A percentile compares a stretch with the other conserved stretches of the same genome.
phyloP scores from a whole-genome alignment of 2,888 invertebrate species.

The Odontocerum albicorne region DNA sequence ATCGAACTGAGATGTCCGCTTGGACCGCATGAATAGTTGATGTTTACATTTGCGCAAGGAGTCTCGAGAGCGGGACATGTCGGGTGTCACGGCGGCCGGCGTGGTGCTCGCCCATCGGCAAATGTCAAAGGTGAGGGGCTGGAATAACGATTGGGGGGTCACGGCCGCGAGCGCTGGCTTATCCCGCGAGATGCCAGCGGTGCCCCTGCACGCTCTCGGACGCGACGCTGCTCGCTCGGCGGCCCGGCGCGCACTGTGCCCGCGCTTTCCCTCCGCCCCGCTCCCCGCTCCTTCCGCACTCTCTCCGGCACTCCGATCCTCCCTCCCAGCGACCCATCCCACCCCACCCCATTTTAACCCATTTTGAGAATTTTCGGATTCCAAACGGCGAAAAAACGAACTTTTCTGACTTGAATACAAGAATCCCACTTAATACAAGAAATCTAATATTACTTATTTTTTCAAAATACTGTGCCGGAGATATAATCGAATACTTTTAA shows the following conservation, averaged over 20 bases:
- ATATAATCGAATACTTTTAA: no score
- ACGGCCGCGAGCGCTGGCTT: constrained; percentile 10
- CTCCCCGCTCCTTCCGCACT: neutral
- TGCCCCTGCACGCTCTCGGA: constrained; percentile 2
- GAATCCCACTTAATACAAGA: no score
- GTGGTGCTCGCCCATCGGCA: no score
- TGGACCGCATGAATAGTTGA: no score
- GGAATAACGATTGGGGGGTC: constrained; percentile 2
- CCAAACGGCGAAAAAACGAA: constrained; percentile 13
- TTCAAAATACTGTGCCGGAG: no score
- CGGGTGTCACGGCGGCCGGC: no score
- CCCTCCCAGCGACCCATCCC: neutral
- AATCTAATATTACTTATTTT: no score
- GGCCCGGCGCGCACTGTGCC: constrained; percentile 31
- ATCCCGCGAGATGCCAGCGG: constrained; percentile 15
- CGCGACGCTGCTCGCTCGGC: constrained; percentile 18
- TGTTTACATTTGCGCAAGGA: constrained; percentile 29
- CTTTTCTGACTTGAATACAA: constrained; percentile 14
- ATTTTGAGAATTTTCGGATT: constrained; percentile 8
- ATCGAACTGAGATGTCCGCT: no score
- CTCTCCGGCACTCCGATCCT: constrained; percentile 6
- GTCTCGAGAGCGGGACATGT: neutral
- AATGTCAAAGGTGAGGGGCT: constrained; percentile 1
- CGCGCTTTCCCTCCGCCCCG: neutral
- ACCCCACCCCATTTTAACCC: neutral